A percentile compares a stretch with the other conserved stretches of the same genome.
Conservation (phyloP, 2,113 vertebrate genomes). For the Rattus rattus region DNA sequence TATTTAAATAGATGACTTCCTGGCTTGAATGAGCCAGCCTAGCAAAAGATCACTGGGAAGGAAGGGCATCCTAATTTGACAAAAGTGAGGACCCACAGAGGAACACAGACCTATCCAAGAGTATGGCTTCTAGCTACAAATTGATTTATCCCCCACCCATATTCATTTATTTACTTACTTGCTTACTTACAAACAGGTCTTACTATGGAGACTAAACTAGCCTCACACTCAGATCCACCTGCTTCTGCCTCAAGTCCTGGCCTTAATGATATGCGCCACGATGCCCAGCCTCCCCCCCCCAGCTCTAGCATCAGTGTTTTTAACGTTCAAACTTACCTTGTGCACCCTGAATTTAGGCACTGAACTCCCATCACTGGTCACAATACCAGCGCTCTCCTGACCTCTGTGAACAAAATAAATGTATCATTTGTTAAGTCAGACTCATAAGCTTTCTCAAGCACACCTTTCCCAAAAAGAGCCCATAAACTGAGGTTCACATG, state of each 20-base stretch:
- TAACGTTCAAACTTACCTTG: conserved; percentile 90
- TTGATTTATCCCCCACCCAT: background rate
- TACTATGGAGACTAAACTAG: background rate
- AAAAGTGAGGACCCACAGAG: background rate
- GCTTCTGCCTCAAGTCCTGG: background rate
- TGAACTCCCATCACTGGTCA: conserved; percentile 94
- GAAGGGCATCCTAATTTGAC: background rate
- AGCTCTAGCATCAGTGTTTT: background rate
- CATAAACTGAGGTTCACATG: background rate
- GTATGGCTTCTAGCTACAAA: background rate
- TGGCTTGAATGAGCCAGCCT: background rate
- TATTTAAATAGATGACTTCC: background rate
- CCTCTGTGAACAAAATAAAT: conserved; percentile 89
- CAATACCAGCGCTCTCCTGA: conserved; percentile 98
- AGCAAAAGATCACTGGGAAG: background rate
- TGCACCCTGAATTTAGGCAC: conserved; percentile 92
- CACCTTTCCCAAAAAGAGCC: background rate
- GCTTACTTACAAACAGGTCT: background rate
- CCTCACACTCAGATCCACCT: background rate
- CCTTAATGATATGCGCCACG: background rate
- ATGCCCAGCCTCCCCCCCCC: background rate
- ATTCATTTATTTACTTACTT: background rate
- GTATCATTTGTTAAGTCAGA: conserved; percentile 10
- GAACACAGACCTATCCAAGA: background rate
- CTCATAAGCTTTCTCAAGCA: background rate